Evolutionary conservation across 2,797 vertebrate genomes (phyloP), one percentile per base, ranked within the genome.

Genomic region (Carduelis carduelis): DNA sequence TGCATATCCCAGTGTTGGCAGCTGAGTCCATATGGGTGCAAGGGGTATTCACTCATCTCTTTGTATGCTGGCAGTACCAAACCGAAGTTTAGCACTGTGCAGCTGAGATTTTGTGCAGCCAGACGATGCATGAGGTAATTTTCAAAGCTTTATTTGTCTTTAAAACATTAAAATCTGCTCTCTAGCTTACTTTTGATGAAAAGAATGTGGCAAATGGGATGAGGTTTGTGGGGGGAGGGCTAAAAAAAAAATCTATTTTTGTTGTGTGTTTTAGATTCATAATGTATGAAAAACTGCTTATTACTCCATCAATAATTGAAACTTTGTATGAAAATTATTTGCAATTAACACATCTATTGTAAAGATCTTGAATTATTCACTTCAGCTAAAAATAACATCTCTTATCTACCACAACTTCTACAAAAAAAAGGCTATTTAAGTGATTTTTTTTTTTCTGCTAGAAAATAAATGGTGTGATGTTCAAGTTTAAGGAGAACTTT

Each of bases 121-220:
- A 97, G 97, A 98, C 97, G 88, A 97, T 93, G 97, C 98, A 97
- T 97, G 98, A 98, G 98, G 98, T 98, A 98, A 98, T 98, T 98
- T 98, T 96, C 97, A 98, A 98, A 98, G 98, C 97, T 98, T 98
- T 98, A 97, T 97, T 98, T 97, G 97, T 96, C 97, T 98, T 98
- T 98, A 95, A 96, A 96, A 96, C 89, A 83, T 97, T 97, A 94
- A 97, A 95, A 96, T 96, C 81, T 87, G 83, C 92, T 96, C 84
- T 96, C 83, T 93, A 95, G 94, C 86, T 87, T 94, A 97, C 89
- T 97, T 96, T 96, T 96, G 95, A 91, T 97, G 96, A 96, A 96
- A 97, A 95, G 94, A 95, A 78, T 37, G 55, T 95, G 80, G 91
- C 79, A 95, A 86, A 89, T 28, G 83, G 27, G 57, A 56, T 61